These are phyloP conservation scores for Vireo altiloquus DNA, from an alignment of 2,113 vertebrate genomes.

Conservation along the genomic window DNA sequence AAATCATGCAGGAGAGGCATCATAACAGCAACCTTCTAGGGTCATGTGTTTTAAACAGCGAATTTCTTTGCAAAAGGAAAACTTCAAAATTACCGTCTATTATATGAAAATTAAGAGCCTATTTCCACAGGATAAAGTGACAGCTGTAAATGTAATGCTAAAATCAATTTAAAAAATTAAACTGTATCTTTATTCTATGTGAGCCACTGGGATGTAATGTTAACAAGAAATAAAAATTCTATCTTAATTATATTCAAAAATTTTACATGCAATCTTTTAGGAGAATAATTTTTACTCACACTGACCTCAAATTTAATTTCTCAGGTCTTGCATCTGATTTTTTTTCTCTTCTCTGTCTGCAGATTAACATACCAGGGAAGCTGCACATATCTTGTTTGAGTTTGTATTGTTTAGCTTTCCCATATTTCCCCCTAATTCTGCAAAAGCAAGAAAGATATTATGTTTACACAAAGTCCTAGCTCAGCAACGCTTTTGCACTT, in stretches of 20 bases:
- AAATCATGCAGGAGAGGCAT: neutral
- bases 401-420: neutral
- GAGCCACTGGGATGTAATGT: neutral
- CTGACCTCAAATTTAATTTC: neutral
- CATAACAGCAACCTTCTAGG: neutral
- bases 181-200: neutral
- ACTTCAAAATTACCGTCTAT: neutral
- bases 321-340: neutral
- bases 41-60: neutral
- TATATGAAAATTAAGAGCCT: neutral
- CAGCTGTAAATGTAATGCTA: neutral
- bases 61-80: neutral
- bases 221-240: neutral
- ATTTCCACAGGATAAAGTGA: no score
- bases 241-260: neutral
- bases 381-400: neutral
- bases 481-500: neutral
- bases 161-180: fast-evolving
- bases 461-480: neutral
- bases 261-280: neutral
- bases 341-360: neutral
- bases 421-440: neutral
- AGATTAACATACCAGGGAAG: neutral
- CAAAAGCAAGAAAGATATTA: neutral
- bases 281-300: neutral